Evolutionary conservation across 2,888 invertebrate genomes (phyloP), one percentile per base, ranked within the genome.

Genomic region (Amaurobius ferox): DNA sequence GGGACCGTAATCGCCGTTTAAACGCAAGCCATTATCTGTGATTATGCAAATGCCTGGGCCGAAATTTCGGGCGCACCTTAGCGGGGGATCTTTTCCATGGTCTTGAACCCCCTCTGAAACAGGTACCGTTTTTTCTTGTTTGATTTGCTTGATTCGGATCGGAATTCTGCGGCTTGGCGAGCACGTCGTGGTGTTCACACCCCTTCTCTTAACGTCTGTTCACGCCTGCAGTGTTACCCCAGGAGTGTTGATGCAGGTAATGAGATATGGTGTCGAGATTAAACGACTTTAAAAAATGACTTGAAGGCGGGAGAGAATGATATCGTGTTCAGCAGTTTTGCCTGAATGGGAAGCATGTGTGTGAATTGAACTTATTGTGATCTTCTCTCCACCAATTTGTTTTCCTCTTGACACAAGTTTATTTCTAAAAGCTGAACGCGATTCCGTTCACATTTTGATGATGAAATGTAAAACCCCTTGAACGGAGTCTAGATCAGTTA

Each of bases 21-120:
- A 85, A 85, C 78, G 73, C 72, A 72, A 71, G 55, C 78, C 26
- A 85, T 85, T 85, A 85, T 85, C 77, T 78, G 72, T 85, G 78
- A 85, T 85, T 85, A 85, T 85, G 85, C 78, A 85, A 85, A 85
- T 85, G 64, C 40, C 30, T 3, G 40, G 28, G 61, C 35, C 44
- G 40, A 40, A 29, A 61, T 19, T 62, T 79, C 40, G 61, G 81
- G 70, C 74, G 76, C 81, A 74, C 81, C 81, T 76, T 28, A 40
- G 32, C 16, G 68, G 16, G 40, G 68, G 28, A 16, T 1, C 40
- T 40, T 68, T 40, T 68, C 30, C 23, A 19, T 67, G n/a, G 30
- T 66, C 1, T 9, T 6, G 19, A 11, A 19, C 30, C 19, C 13
- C 66, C 40, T 30, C 55, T 6, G 32, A 3, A 23, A 16, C 32